Evolutionary conservation across 2,888 invertebrate species (phyloP).

Genomic region (Oasisia sp.): DNA sequence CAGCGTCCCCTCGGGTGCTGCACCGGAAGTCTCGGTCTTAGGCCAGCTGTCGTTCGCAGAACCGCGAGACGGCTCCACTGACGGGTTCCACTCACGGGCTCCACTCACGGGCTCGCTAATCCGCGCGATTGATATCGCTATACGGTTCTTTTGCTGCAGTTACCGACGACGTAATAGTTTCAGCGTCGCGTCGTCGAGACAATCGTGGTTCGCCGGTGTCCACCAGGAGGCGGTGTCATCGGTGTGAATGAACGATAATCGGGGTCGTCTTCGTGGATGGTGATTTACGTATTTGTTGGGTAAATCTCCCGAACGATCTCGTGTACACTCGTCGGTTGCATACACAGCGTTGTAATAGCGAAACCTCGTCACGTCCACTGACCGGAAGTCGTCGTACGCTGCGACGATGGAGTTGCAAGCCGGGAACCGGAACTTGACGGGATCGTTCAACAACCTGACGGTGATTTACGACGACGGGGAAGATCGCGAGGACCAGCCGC

Average conservation of each 20-base stretch:
- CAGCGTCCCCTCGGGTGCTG: neutral
- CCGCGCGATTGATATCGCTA: neutral
- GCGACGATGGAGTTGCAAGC: neutral
- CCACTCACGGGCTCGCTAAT: neutral
- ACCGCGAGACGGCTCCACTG: neutral
- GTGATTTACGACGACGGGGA: slow-evolving; percentile 25
- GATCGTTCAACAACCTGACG: slow-evolving; percentile 33
- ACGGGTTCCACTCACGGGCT: neutral
- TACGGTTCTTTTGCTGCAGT: neutral
- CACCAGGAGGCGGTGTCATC: no score
- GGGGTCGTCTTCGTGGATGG: neutral
- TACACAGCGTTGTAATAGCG: neutral
- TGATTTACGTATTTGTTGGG: neutral
- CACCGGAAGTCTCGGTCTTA: neutral
- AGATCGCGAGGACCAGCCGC: slow-evolving; percentile 22
- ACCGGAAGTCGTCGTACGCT: no score
- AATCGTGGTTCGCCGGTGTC: neutral
- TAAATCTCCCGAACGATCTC: neutral
- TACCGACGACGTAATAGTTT: neutral
- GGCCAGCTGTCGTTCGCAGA: neutral
- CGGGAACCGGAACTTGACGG: slow-evolving; percentile 25
- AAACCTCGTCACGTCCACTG: neutral
- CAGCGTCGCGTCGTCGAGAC: neutral
- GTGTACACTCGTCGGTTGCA: neutral
- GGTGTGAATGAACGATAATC: neutral